These are phyloP conservation scores for Apteryx owenii DNA, from an alignment of 2,113 vertebrate species.

Conservation along the genomic window DNA sequence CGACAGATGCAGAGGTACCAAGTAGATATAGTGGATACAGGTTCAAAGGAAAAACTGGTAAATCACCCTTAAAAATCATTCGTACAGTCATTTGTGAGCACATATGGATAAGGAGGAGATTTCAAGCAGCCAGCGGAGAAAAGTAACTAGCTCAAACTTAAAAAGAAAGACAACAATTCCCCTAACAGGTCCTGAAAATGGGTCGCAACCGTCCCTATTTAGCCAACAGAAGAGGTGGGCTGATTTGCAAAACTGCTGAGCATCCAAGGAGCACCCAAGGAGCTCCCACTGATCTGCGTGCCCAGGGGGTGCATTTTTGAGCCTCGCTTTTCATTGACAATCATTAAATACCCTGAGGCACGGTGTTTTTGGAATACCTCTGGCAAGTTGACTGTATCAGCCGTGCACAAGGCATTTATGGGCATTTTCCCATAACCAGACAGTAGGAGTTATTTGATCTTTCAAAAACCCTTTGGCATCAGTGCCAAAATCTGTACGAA, in stretches of 20 bases:
- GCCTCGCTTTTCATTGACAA: not conserved
- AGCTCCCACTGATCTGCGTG: not conserved
- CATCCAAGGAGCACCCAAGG: not conserved
- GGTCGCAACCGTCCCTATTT: too few species aligned
- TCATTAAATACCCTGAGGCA: accelerated
- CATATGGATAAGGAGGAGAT: not conserved
- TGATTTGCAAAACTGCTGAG: not conserved
- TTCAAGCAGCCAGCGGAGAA: not conserved
- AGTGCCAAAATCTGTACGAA: not conserved
- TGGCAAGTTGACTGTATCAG: not conserved
- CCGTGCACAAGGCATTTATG: not conserved
- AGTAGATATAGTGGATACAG: not conserved
- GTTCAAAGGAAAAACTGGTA: not conserved
- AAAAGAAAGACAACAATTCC: not conserved
- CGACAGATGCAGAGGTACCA: not conserved
- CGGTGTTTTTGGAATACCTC: not conserved
- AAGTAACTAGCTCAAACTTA: not conserved
- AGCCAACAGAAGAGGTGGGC: not conserved
- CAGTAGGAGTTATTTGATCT: not conserved
- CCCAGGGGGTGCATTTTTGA: not conserved
- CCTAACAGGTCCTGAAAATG: not conserved
- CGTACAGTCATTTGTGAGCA: not conserved
- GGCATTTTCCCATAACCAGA: slow-evolving; percentile 4
- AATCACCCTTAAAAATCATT: not conserved
- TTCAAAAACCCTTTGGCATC: not conserved